Evolutionary conservation across 2,888 invertebrate species (phyloP), one percentile per base, ranked within the genome.

Genomic region (Agonopterix arenella): DNA sequence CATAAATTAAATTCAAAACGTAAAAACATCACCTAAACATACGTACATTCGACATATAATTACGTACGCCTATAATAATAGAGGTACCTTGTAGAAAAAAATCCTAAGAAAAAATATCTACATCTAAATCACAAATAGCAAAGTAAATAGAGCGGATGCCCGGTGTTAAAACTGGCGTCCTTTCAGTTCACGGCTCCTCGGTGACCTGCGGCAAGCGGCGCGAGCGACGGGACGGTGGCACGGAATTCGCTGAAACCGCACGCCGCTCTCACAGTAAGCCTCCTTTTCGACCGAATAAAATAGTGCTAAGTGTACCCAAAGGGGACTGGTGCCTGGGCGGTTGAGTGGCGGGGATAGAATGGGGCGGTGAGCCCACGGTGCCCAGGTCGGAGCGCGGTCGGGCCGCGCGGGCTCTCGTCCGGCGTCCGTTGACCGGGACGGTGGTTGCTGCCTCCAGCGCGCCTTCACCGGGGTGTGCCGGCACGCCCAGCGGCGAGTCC

Each of bases 261-360:
- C 44, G 48, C 43, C 56, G 48, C 51, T 53, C 56, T 66, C 76
- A 88, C 55, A 96, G 91, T 64, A 96, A 90, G 48, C 96, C 96
- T 47, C 96, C 96, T 71, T 96, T 96, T 55, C 96, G 90, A 40
- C 96, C 96, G 79, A 96, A 96, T 47, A 96, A 86, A 64, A 95
- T 84, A 52, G 94, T 93, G 81, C 95, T 94, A 57, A 95, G 92
- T 44, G 95, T 94, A 51, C 96, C 96, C 38, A 96, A 90, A 47
- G 93, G 64, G 76, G 81, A 70, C 53, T 77, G 64, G 64, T 80
- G 57, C 45, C 63, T 60, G 58, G 77, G 72, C 56, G 71, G 70
- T 55, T 78, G 61, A 44, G 70, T 50, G 18, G 47, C 59, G 44
- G 55, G 66, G 28, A 28, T 5, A 28, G 28, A 28, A 7, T 28